phyloP scores from a whole-genome alignment of 2,113 vertebrate genomes.

The Sinocyclocheilus anophthalmus region DNA sequence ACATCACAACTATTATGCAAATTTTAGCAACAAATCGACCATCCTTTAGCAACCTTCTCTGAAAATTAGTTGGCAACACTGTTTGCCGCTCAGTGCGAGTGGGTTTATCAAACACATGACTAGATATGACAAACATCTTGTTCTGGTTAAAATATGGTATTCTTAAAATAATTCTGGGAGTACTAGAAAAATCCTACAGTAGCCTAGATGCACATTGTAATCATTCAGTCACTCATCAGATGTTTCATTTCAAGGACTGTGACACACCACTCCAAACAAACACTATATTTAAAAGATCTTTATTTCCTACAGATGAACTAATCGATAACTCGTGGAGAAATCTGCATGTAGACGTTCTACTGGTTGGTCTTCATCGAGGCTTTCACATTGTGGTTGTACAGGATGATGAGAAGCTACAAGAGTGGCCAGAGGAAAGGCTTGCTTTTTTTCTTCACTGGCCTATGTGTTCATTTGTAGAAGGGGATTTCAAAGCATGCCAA shows the following conservation, averaged over 20 bases:
- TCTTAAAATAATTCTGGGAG: too few species aligned
- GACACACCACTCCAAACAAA: slow-evolving; percentile 61
- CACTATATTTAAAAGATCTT: slow-evolving; percentile 73
- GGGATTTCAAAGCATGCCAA: slow-evolving; percentile 70
- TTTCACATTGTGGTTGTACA: slow-evolving; percentile 62
- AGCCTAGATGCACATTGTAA: too few species aligned
- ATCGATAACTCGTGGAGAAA: slow-evolving; percentile 68
- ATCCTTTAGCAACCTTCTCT: too few species aligned
- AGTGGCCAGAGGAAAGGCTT: slow-evolving; percentile 49
- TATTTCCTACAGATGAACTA: slow-evolving; percentile 73
- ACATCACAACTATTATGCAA: too few species aligned
- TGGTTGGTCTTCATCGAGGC: slow-evolving; percentile 63
- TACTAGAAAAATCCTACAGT: too few species aligned
- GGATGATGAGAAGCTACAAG: slow-evolving; percentile 64
- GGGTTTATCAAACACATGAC: too few species aligned
- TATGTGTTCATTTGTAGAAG: slow-evolving; percentile 61
- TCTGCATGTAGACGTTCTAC: slow-evolving; percentile 62
- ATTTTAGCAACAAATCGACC: too few species aligned
- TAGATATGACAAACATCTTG: not conserved
- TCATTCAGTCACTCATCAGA: not conserved
- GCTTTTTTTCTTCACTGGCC: slow-evolving; percentile 59
- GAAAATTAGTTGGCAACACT: too few species aligned
- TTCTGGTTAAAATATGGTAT: not conserved
- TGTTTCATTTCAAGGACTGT: not conserved
- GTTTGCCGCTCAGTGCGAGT: too few species aligned